Evolutionary conservation across 2,888 invertebrate species (phyloP), one percentile per base, ranked within the genome.

Genomic region (Cotesia congregata): DNA sequence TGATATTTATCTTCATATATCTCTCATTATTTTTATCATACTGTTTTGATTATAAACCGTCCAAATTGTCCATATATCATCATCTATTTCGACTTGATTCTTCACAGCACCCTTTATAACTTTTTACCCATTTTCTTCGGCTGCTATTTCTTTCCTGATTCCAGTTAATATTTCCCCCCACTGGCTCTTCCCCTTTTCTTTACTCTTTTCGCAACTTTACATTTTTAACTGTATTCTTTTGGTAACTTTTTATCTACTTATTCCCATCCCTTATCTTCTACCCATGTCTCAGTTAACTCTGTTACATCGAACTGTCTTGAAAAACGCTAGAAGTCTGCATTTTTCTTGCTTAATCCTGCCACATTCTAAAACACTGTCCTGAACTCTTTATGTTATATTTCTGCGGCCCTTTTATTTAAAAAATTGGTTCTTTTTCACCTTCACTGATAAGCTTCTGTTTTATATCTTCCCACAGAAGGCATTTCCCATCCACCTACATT

Each of bases 401-500:
- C n/a, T 59, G 30, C 64, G n/a, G 2, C 1, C 39, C n/a, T 65
- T 39, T 0, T 9, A 12, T 61, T 61, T 1, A 12, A 61, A 61
- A 61, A 61, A 61, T 61, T 9, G 7, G 5, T 1, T 61, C 61
- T n/a, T 2, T 61, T 61, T 17, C 6, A 61, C 61, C n/a, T 61
- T 5, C 5, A 9, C 12, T 17, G 90, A 92, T 41, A 41, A 41
- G 17, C n/a, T 12, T 59, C 9, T 17, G 30, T 6, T 50, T 41
- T 60, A 60, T 91, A 91, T 92, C 92, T 71, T 59, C 17, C 70
- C 70, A 70, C n/a, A n/a, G n/a, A n/a, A n/a, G n/a, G 9, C 38
- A 3, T 15, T 15, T 12, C 70, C 38, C 70, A 59, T 70, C 17
- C 1, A 60, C n/a, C 17, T 20, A 70, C 3, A 70, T 1, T 60